phyloP scores from a whole-genome alignment of 2,888 invertebrate species.

The Rapana venosa region DNA sequence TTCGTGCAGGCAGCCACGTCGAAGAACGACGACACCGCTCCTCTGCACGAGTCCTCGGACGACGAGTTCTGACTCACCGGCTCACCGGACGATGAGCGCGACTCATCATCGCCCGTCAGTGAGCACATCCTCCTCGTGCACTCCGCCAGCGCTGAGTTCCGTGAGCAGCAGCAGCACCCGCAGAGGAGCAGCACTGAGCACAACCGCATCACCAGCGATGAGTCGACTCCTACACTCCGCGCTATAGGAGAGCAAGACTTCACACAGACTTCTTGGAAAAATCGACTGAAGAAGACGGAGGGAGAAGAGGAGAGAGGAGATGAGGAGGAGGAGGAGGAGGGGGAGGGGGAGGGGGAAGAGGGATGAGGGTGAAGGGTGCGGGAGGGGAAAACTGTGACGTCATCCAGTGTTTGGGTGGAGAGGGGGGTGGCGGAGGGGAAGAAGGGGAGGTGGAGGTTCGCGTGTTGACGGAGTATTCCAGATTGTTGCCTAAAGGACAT shows the following conservation, averaged over 20 bases:
- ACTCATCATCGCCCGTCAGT: constrained; percentile 7
- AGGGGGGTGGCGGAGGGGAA: too few relatives aligned
- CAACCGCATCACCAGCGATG: not conserved
- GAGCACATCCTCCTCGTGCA: constrained; percentile 26
- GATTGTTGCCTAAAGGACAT: constrained; percentile 28
- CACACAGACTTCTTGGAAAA: not conserved
- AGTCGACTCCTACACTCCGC: not conserved
- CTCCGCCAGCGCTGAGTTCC: not conserved
- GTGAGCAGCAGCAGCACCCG: not conserved
- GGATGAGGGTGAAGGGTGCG: not conserved
- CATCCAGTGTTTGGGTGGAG: not conserved
- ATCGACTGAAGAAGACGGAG: not conserved
- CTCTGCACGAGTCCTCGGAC: constrained; percentile 40
- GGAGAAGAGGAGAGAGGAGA: not conserved
- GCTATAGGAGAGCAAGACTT: not conserved
- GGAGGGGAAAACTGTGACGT: not conserved
- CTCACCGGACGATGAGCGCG: constrained; percentile 1
- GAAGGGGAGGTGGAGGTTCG: not conserved
- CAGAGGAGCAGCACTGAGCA: not conserved
- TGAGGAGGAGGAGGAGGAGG: not conserved
- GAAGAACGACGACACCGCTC: constrained; percentile 38
- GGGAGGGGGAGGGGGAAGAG: not conserved
- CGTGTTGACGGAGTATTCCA: constrained; percentile 21
- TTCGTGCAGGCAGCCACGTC: constrained; percentile 40
- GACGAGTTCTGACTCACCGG: constrained; percentile 44